Conservation (phyloP, 1,140 invertebrate species). For the Oncopeltus fasciatus region DNA sequence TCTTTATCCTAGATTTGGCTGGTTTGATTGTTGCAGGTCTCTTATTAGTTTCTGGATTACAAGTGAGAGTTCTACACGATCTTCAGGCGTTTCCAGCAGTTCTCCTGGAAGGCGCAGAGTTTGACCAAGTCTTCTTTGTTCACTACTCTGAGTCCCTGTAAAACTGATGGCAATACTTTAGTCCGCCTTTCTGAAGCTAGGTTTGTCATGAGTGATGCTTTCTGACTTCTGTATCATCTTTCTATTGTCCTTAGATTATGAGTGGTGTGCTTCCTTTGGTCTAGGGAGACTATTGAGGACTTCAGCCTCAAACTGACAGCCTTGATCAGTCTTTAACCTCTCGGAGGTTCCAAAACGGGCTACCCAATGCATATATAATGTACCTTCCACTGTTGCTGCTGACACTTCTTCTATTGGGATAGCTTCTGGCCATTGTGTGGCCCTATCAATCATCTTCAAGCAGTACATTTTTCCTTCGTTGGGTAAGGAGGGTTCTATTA, state of each 20-base stretch:
- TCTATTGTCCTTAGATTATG: neutral
- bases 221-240: no score
- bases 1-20: no score
- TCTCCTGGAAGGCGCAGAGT: neutral
- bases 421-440: constrained; percentile 34
- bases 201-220: no score
- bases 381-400: constrained; percentile 27
- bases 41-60: neutral
- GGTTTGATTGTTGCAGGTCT: no score
- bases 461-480: constrained; percentile 21
- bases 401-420: constrained; percentile 30
- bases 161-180: neutral
- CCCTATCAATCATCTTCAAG: constrained; percentile 32
- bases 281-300: neutral
- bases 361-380: constrained; percentile 28
- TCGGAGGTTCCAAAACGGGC: constrained; percentile 26
- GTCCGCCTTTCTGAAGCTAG: neutral
- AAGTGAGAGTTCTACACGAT: no score
- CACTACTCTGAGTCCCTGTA: neutral
- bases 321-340: constrained; percentile 27
- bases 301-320: constrained; percentile 27
- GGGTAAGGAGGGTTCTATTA: constrained; percentile 30
- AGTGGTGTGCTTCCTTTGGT: neutral
- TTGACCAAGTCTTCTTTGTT: neutral
- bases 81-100: neutral